These are phyloP conservation scores for Rhimphoctona megacephalus DNA, from an alignment of 2,888 invertebrate genomes.

Conservation along the genomic window DNA sequence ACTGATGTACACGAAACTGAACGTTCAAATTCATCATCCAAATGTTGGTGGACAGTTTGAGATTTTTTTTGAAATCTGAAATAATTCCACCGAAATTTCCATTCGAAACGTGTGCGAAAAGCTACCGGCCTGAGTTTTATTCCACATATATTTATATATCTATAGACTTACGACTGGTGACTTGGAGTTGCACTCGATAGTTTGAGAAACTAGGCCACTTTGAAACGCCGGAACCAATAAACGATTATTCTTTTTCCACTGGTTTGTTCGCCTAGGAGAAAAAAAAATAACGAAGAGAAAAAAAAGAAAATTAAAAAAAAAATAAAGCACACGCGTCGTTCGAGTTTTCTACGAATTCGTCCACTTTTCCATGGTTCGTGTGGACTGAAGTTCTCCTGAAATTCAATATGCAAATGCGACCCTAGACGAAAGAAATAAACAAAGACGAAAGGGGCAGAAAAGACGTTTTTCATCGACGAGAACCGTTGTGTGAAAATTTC, in stretches of 20 bases:
- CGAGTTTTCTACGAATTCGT: constrained; percentile 3
- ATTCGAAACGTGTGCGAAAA: background rate
- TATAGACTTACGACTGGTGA: background rate
- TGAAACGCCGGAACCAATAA: constrained; percentile 60
- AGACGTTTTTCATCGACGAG: background rate
- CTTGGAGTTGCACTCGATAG: constrained; percentile 46
- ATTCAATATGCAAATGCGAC: constrained; percentile 3
- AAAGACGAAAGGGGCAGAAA: background rate
- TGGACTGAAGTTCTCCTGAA: background rate
- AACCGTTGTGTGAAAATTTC: background rate
- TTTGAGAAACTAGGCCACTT: constrained; percentile 63
- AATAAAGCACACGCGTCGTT: background rate
- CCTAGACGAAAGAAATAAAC: background rate
- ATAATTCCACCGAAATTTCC: background rate
- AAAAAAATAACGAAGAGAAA: constrained; percentile 16
- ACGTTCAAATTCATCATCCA: no score
- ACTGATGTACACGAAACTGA: no score
- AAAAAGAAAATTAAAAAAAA: background rate
- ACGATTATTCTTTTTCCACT: constrained; percentile 53
- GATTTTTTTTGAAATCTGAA: background rate
- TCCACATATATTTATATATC: background rate
- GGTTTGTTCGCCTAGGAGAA: constrained; percentile 7
- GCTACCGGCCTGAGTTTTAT: background rate
- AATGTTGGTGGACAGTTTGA: background rate
- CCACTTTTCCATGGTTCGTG: background rate